Base-by-base conservation (phyloP, 2,797 vertebrate genomes). In the Clangula hyemalis region DNA sequence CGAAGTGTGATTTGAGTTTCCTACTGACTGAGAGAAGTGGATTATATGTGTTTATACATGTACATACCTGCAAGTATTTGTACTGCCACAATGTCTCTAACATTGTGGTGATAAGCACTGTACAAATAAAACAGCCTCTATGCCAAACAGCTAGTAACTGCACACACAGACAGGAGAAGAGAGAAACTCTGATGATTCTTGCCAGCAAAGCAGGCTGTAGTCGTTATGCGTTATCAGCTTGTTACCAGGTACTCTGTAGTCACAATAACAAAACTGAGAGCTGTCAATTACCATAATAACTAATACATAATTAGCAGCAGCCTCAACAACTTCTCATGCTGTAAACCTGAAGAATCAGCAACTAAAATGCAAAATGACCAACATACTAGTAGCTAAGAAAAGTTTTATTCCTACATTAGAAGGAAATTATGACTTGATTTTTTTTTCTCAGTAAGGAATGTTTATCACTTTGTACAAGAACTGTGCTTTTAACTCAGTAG, bases 251-350 rank as follows among this genome's bases (percentile, higher is more conserved):
- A 10, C 85, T 93, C 3, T 34, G 90, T 84, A 93, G 93, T 70
- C 88, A 87, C 92, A 96, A 94, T 87, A 93, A 94, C 93, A 94
- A 93, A 93, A 90, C 0, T 62, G 90, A 95, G 80, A 92, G 80
- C 71, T 91, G 93, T 53, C 93, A 84, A 86, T 91, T 95, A 91
- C 68, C 83, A 79, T 36, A 70, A 94, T 1, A 84, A 66, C 1
- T 3, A 92, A 82, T 53, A 62, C 60, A 13, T 65, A 91, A 96
- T 96, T 90, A 96, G 82, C 89, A 87, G 79, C 82, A 94, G 80
- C 79, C 89, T 47, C 79, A 89, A 58, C 45, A 91, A 58, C 27
- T 32, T 25, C 32, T 41, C 87, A 69, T 41, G 75, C 58, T 36
- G 58, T 24, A 75, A 93, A 90, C 78, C 7, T 84, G 89, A 88